These are phyloP conservation scores for Palythoa grandiflora DNA, from an alignment of 92 coral and sea anemone genomes.

Conservation along the genomic window DNA sequence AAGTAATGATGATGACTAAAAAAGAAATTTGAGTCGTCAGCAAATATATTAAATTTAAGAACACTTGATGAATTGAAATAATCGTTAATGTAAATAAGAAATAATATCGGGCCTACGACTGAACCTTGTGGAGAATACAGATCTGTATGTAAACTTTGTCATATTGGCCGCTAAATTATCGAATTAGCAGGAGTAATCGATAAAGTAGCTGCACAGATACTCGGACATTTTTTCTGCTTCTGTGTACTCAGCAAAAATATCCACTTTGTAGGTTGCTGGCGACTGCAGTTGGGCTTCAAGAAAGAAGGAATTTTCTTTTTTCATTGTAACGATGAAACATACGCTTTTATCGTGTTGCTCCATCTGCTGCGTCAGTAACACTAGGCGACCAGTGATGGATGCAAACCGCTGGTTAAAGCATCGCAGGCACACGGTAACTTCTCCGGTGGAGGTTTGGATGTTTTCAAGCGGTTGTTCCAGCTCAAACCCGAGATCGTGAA, in stretches of 20 bases:
- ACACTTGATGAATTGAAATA: too few species aligned
- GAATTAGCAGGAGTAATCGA: slow-evolving; percentile 51
- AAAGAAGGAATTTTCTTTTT: slow-evolving; percentile 3
- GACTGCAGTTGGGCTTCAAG: slow-evolving; percentile 65
- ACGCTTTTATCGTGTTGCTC: neutral
- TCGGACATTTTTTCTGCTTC: slow-evolving; percentile 46
- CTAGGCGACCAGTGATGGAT: slow-evolving; percentile 6
- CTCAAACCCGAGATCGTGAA: slow-evolving; percentile 37
- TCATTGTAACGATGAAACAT: slow-evolving; percentile 24
- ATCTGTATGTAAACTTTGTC: neutral
- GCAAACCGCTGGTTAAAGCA: slow-evolving; percentile 41
- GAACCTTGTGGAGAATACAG: too few species aligned
- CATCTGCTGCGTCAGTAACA: neutral
- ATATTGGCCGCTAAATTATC: neutral
- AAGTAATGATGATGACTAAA: too few species aligned
- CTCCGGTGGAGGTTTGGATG: slow-evolving; percentile 24
- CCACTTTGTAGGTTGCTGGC: slow-evolving; percentile 68
- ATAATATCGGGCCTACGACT: too few species aligned
- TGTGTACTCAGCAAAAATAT: slow-evolving; percentile 64
- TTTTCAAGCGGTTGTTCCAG: slow-evolving; percentile 25
- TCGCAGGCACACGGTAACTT: slow-evolving; percentile 37
- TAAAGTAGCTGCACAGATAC: slow-evolving; percentile 71
- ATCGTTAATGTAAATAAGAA: too few species aligned
- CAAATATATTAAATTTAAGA: too few species aligned
- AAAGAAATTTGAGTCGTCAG: too few species aligned